Evolutionary conservation across 1,140 invertebrate species (phyloP), one percentile per base, ranked within the genome.

Genomic region (Agrypnia vestita): DNA sequence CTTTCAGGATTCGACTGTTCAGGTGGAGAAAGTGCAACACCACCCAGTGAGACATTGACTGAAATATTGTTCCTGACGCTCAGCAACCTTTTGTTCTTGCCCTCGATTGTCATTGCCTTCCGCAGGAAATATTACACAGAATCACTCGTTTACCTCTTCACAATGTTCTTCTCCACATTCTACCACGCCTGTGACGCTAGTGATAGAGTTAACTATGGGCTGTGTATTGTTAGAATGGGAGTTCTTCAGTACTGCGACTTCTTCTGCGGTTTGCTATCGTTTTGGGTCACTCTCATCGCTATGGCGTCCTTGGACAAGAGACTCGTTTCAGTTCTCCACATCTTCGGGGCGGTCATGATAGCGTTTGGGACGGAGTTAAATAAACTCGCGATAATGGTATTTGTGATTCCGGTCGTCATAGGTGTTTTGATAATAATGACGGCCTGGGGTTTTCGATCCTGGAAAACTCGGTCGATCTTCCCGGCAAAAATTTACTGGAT

Each of bases 171-270:
- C 84, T 98, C 96, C 0, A 95, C 95, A 6, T 96, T 98, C 85
- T 95, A 95, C 85, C 94, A 95, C 84, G 94, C 94, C 0, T 95
- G 94, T 84, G 94, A 95, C 78, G 93, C 93, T 0, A 93, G 93
- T 0, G 92, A 79, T 13, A 35, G 49, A 3, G 17, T 67, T n/a
- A 19, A 78, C 51, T 83, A 83, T 59, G 74, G 82, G 12, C 25
- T 80, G 3, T 95, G 94, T 84, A 89, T 95, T 44, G 91, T 93
- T 19, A 89, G 90, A 80, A 86, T 94, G 47, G 91, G 90, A 73
- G 93, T 97, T 0, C 88, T 98, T 10, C 96, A 97, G 85, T 98
- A 97, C 86, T 95, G 95, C 64, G 97, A 98, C 86, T 98, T 98
- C 85, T 97, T 95, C 86, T 96, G 95, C 78, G 96, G 96, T 0